These are phyloP conservation scores for Pelochelys cantorii DNA, from an alignment of 2,797 vertebrate species.

Conservation along the genomic window DNA sequence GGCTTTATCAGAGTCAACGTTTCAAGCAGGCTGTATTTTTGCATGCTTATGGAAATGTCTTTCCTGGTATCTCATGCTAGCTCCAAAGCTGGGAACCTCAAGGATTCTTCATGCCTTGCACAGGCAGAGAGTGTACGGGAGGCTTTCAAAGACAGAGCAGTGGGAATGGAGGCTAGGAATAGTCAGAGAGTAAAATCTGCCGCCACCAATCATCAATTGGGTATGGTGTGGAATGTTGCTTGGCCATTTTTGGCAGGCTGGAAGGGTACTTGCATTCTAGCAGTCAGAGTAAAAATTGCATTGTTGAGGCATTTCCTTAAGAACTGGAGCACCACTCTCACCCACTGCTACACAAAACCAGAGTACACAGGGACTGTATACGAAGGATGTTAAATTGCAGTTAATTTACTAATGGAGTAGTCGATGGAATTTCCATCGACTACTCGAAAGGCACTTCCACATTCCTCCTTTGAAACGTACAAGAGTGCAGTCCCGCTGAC, in stretches of 20 bases:
- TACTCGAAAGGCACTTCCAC: too few relatives aligned
- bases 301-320: neutral
- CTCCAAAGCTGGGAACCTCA: slow-evolving; percentile 8
- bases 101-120: neutral
- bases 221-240: neutral
- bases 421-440: too few relatives aligned
- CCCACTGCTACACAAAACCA: neutral
- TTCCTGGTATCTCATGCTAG: neutral
- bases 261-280: neutral
- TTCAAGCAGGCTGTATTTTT: slow-evolving; percentile 23
- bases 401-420: too few relatives aligned
- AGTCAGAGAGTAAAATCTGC: accelerated
- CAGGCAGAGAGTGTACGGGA: neutral
- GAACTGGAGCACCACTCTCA: neutral
- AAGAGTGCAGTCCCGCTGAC: too few relatives aligned
- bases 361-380: neutral
- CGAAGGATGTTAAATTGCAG: too few relatives aligned
- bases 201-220: accelerated
- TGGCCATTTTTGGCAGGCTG: neutral
- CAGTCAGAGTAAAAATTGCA: too few relatives aligned
- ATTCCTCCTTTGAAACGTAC: too few relatives aligned
- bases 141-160: neutral
- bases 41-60: neutral
- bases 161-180: neutral
- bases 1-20: slow-evolving; percentile 46